phyloP scores from a whole-genome alignment of 1,140 invertebrate species.

The Penaeus vannamei region DNA sequence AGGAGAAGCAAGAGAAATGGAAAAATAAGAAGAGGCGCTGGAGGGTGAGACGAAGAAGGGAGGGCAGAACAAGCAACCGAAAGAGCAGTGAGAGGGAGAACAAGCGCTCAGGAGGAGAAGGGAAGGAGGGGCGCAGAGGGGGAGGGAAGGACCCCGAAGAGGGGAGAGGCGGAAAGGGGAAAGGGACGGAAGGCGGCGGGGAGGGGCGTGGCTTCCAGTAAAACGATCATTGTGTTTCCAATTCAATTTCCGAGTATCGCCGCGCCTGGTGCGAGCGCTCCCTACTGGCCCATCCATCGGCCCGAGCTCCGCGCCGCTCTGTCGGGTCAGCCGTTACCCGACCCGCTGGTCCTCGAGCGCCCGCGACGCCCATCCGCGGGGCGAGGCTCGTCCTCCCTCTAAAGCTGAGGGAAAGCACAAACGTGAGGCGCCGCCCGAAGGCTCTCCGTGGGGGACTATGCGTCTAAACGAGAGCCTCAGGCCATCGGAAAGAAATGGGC shows the following conservation, averaged over 20 bases:
- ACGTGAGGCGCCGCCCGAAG: background rate
- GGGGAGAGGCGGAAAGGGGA: slow-evolving; percentile 5
- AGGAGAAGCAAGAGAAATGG: background rate
- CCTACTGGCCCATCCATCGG: slow-evolving; percentile 61
- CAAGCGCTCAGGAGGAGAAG: background rate
- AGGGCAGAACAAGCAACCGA: background rate
- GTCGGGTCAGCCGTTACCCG: slow-evolving; percentile 36
- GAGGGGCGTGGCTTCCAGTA: slow-evolving; percentile 61
- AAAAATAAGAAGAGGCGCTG: background rate
- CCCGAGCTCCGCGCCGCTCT: slow-evolving; percentile 16
- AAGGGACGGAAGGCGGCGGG: slow-evolving; percentile 30
- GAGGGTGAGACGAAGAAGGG: background rate
- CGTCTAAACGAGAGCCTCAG: slow-evolving; percentile 56
- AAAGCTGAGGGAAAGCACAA: background rate
- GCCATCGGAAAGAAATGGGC: slow-evolving; percentile 59
- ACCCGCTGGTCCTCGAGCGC: background rate
- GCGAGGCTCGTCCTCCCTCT: too few species aligned
- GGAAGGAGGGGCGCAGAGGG: background rate
- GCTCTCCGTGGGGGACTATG: slow-evolving; percentile 11
- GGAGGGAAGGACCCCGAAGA: background rate
- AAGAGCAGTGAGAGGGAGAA: background rate
- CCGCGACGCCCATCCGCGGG: too few species aligned
- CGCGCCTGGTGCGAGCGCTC: slow-evolving; percentile 55
- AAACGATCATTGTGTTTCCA: slow-evolving; percentile 66
- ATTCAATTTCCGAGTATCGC: slow-evolving; percentile 66